Evolutionary conservation across 1,140 invertebrate species (phyloP), one percentile per base, ranked within the genome.

Genomic region (Eurosta solidaginis): DNA sequence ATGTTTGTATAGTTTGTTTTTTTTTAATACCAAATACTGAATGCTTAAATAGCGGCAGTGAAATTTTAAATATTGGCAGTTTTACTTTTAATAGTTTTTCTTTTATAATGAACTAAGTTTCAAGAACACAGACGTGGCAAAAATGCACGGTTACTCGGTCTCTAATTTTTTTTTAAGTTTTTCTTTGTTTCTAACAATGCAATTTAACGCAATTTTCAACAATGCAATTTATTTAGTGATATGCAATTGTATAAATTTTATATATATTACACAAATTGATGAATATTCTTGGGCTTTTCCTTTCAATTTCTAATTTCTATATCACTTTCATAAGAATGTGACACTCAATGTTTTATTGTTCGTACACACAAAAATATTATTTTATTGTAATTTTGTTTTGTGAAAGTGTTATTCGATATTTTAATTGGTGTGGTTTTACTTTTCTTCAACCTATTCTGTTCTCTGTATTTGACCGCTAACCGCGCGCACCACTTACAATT

Each of bases 401-500:
- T 42, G 59, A 68, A 68, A 68, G 59, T 68, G 59, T 68, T 40
- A 68, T 68, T 22, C 59, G 59, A 68, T 68, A 68, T 20, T n/a
- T 6, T 12, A 68, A 68, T 22, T 20, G 59, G 36, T 2, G 20
- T 10, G 40, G 17, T 42, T 68, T 68, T 68, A 68, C 59, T 68
- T 68, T 68, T 68, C n/a, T 14, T 40, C 33, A n/a, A 42, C 27
- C 59, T 42, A 68, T 68, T 17, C n/a, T 68, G 27, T 68, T 17
- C 59, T 40, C 59, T 68, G 36, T 40, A 14, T 6, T 36, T 36
- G 59, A 68, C 36, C 59, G 59, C 59, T 68, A 68, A 68, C 59
- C 59, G 59, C 27, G 59, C 59, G 59, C 59, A 20, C 29, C 59
- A 40, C 27, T 20, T 6, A 68, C 17, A 68, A 40, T 40, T 68